Base-by-base conservation (phyloP, 2,113 vertebrate genomes). In the Malurus cyaneus region DNA sequence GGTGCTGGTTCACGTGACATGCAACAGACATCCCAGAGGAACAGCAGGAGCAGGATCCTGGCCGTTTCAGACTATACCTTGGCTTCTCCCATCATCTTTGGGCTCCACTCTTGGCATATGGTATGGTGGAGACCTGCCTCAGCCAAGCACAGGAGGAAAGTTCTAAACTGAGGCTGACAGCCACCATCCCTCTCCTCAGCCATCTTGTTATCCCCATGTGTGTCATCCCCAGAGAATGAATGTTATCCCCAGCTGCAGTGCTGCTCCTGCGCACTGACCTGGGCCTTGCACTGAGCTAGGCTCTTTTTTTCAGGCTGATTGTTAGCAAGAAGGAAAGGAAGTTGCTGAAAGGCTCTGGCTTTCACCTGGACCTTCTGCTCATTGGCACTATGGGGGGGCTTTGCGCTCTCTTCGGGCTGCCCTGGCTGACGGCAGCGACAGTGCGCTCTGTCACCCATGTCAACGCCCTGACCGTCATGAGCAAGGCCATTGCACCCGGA, bases 381-480 rank as follows among this genome's bases (percentile, higher is more conserved):
- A 99, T 99, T 4, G 99, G 99, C 73, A 98, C 98, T 12, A 98
- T 99, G 89, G 99, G 99, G 1, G 98, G 99, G 5, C 59, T 99
- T 29, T 99, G 99, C 1, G 99, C 99, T 1, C 98, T 99, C 14
- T 99, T 99, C 0, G 99, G 99, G 77, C 96, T 99, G 93, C 99
- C 99, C 10, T 99, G 99, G 99, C 98, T 99, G 85, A 99, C 99
- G 0, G 99, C 99, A 0, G 99, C 99, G 7, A 99, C 99, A 0
- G 99, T 99, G 65, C 99, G 99, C 92, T 99, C 99, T 0, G 98
- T 99, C 93, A 99, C 99, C 12, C 99, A 99, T 0, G 99, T 99
- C 96, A 99, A 99, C 0, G 99, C 99, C 2, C 97, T 99, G 84
- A 99, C 99, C 0, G 98, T 99, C 80, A 99, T 99, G 99, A 99